Evolutionary conservation across 2,113 vertebrate species (phyloP), one percentile per base, ranked within the genome.

Genomic region (Amia ocellicauda): DNA sequence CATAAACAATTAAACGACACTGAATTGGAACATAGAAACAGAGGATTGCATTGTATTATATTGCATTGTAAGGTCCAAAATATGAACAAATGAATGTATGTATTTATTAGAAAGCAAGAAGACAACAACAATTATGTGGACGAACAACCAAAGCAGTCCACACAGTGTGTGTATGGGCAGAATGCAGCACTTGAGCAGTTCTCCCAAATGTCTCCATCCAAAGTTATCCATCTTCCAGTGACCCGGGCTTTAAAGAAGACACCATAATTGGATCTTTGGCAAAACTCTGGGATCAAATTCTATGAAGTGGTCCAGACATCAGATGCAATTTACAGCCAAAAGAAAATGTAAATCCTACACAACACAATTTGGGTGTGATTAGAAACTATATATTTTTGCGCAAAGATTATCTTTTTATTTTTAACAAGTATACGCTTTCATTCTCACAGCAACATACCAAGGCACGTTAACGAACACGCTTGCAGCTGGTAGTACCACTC

Each of bases 401-500:
- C 74, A 73, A 23, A 68, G 75, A 78, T 88, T 90, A 91, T 89
- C 87, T 88, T 78, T 69, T 79, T 41, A 27, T 84, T 77, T 88
- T 91, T 85, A 86, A 45, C 86, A 83, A 83, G 79, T 83, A 66
- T 83, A 83, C 90, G 83, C 88, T 89, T 90, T 87, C 87, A 84
- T 82, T 82, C 80, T 77, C 78, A 62, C 77, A 65, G 78, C 80
- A 80, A 62, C 87, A 89, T 89, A 87, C 86, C 80, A 17, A 77
- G 79, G 83, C 77, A 71, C 49, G 56, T 84, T 90, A 93, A 93
- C 93, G 90, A 90, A 93, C 92, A 81, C 81, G 74, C 78, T 81
- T 89, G 90, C 88, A 92, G 88, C 91, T 93, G 91, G 91, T 82
- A 83, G 93, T 94, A 93, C 92, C 93, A 92, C 84, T 90, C 86